Evolutionary conservation across 2,888 invertebrate genomes (phyloP), one percentile per base, ranked within the genome.

Genomic region (Perdita meconis): DNA sequence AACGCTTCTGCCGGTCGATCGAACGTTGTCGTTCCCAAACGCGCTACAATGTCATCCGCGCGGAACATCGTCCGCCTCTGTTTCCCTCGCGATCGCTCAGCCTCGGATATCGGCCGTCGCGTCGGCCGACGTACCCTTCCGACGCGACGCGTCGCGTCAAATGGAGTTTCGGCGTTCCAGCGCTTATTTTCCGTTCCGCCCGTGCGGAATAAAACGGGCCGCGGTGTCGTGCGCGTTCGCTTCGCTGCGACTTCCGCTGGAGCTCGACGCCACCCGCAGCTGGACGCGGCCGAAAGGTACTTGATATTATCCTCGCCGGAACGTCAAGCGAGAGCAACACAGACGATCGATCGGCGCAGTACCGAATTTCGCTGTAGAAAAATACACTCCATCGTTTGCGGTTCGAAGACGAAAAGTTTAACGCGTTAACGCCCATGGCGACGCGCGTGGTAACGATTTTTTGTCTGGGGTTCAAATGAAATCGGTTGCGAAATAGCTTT

Each of bases 21-120:
- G 79, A 80, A 65, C 66, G 50, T 78, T 66, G 81, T 68, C 60
- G 64, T 68, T 76, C 57, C 40, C 75, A 38, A 70, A 51, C 44
- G 19, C 34, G 56, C 38, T 65, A 38, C 63, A 57, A 73, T 56
- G 53, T 60, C 65, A 64, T 73, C 59, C 44, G 63, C 19, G 60
- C 50, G 47, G 47, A 57, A 59, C 69, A 63, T 34, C 38, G 34
- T 61, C 67, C 59, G 55, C 5, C 60, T 2, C 10, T 47, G 22
- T 24, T 51, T 19, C 38, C 19, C 2, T 8, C 42, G 36, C 10
- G 19, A 13, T 8, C 30, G 38, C n/a, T 3, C 47, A 34, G 42
- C 60, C 1, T 38, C 22, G 61, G 36, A 12, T 36, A 38, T 50
- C 50, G 50, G 6, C 61, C 22, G 36, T 26, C 16, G 55, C 34